Base-by-base conservation (phyloP, 1,140 invertebrate species). In the Thalassaphorura encarpata region DNA sequence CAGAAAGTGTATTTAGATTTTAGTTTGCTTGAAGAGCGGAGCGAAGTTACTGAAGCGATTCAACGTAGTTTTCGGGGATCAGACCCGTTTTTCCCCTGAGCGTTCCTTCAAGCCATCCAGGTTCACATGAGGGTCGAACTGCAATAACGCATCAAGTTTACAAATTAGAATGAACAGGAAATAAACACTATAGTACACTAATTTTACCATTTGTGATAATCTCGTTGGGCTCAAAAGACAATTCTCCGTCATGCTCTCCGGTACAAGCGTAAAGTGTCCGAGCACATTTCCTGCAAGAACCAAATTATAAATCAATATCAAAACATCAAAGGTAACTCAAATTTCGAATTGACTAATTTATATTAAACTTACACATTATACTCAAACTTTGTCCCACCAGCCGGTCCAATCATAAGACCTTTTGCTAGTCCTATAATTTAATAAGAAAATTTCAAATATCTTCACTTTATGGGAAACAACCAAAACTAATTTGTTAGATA, bases 141-240 rank as follows among this genome's bases (percentile, higher is more conserved):
- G 73, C 41, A 79, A 77, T 67, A 60, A 52, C 54, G 68, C 50
- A 61, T 53, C 55, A 61, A 64, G 64, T 26, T 46, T 19, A 54
- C 27, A 24, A 40, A 29, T 19, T 18, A 57, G 42, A 24, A 48
- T 28, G 54, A 29, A 29, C 19, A 52, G 29, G 3, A n/a, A 45
- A 42, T 50, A 36, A 27, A 33, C n/a, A 50, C 40, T 50, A n/a
- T 16, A 33, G 33, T n/a, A 16, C 4, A 3, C 23, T 54, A 8
- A 26, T 31, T 77, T 78, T 78, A 94, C 91, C 92, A 80, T 96
- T 91, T 56, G 85, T 89, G 65, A 98, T 94, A 63, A 97, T 92
- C 79, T 95, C 87, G 79, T 97, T 97, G 60, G 93, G 91, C 77
- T 96, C 91, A 78, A 98, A 97, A 36, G 92, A 96, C 58, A 98